Evolutionary conservation across 2,113 vertebrate genomes (phyloP), one percentile per base, ranked within the genome.

Genomic region (Poeciliopsis prolifica): DNA sequence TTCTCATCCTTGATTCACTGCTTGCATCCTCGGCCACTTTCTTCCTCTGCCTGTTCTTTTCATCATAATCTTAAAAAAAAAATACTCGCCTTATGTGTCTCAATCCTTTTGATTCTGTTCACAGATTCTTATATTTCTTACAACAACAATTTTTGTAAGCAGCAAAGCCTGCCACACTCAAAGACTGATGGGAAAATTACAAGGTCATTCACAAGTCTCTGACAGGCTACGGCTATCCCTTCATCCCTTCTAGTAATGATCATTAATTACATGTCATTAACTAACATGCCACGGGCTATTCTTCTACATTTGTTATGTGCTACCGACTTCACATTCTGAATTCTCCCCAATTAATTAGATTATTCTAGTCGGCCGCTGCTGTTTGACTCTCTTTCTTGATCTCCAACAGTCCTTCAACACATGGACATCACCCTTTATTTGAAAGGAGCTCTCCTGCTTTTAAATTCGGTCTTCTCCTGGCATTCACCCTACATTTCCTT

Each of bases 181-280:
- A 82, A 83, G 79, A 62, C 2, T 24, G 60, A 76, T 0, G 44
- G 73, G 64, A 42, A 79, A 89, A 79, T 82, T 64, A 51, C 87
- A 89, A 87, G 90, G 88, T 88, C 65, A 75, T 42, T 60, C 79
- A 61, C 79, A 70, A 82, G 74, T 83, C 84, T 70, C 74, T 44
- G 85, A 77, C 78, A 72, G 84, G 70, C 84, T 79, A 64, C 24
- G 65, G 48, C 78, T 71, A 35, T 88, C 89, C 82, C 73, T 74
- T 76, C 73, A 35, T 88, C 89, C 82, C 72, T 77, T 76, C 80
- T 88, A 70, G 83, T 92, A 94, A 93, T 92, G 89, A 92, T 92
- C 92, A 92, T 93, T 92, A 94, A 94, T 93, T 92, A 91, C 84
- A 89, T 82, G 87, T 92, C 91, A 91, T 92, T 93, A 93, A 87